Base-by-base conservation (phyloP, 2,797 vertebrate species). In the Acanthopagrus latus region DNA sequence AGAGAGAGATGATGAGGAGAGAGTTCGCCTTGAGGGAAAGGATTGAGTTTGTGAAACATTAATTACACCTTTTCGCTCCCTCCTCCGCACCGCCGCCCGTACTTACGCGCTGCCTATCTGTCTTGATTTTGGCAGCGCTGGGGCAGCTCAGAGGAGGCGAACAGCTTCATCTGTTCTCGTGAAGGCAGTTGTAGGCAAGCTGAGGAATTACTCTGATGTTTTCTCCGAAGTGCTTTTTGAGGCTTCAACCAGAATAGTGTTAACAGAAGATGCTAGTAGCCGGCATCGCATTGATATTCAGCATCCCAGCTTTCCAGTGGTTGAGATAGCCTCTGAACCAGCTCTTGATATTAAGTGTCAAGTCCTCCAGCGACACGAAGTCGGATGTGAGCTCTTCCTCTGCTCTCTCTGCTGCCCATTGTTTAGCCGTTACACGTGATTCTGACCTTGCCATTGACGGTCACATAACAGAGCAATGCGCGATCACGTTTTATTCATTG, bases 11-110 rank as follows among this genome's bases (percentile, higher is more conserved):
- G 88, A 87, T 63, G 90, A 88, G 74, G 71, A 73, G 80, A 90
- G 77, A 74, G 80, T 82, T 64, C 13, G 82, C 90, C 92, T 89
- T 65, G n/a, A 89, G 90, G 93, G 81, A 86, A 84, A 79, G 70
- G 72, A 82, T 77, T 88, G 86, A 86, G 84, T 88, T 92, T 91
- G 90, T 90, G 86, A 92, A 94, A 93, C 91, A 92, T 93, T 92
- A 91, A 94, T 94, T 93, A 92, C 87, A 89, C 87, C 83, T 90
- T 85, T 83, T 50, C 54, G 38, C 51, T 62, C 38, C 63, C 66
- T 48, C 60, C 48, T 4, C 16, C 38, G 18, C 76, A 59, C 67
- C 66, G 33, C 63, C 72, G 47, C 64, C 47, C 76, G n/a, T 81
- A 80, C 78, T 62, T 52, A 41, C 70, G 66, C 29, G 29, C 69